Evolutionary conservation across 2,797 vertebrate genomes (phyloP).

Genomic region (Poecilia gillii): DNA sequence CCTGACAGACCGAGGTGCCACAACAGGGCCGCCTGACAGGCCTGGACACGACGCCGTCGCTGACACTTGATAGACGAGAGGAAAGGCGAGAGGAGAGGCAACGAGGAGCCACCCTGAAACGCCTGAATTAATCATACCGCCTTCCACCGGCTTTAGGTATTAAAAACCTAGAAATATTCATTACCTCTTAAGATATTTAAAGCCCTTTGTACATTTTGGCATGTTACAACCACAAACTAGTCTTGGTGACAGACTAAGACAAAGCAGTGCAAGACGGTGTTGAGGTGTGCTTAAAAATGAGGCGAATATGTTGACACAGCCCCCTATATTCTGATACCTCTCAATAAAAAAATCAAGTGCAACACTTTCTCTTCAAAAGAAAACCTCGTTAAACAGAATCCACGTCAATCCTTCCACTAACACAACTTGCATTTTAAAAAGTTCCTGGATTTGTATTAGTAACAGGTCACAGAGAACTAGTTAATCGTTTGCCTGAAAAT

Average conservation of each 20-base stretch:
- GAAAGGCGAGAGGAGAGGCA: constrained; percentile 46
- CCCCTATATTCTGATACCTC: not conserved
- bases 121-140: constrained; percentile 44
- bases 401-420: not conserved
- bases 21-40: constrained; percentile 75
- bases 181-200: not conserved
- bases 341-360: not conserved
- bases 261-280: not conserved
- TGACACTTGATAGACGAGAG: constrained; percentile 71
- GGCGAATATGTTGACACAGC: not conserved
- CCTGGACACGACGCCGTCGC: constrained; percentile 74
- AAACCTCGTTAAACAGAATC: not conserved
- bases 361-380: not conserved
- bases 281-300: no score
- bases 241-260: not conserved
- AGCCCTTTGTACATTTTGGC: not conserved
- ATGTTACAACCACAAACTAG: not conserved
- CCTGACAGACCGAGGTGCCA: constrained; percentile 65
- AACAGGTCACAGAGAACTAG: not conserved
- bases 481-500: not conserved
- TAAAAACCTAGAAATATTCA: not conserved
- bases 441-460: no score
- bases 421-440: no score
- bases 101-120: constrained; percentile 43
- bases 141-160: constrained; percentile 26